Conservation (phyloP, 2,888 invertebrate species). For the Sylvicola cinctus region DNA sequence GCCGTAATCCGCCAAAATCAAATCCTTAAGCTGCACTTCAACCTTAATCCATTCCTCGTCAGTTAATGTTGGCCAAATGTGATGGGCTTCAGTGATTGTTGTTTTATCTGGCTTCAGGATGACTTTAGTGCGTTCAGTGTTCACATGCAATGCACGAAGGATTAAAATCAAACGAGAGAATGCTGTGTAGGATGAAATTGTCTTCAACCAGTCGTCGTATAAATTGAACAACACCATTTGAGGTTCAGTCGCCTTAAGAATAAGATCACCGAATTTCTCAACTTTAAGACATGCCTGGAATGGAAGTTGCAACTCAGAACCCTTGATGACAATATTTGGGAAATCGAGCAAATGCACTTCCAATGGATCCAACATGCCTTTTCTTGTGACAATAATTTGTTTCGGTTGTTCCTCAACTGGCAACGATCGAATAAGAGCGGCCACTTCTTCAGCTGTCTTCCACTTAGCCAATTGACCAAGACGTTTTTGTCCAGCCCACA, state of each 20-base stretch:
- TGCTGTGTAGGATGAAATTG: slow-evolving; percentile 97
- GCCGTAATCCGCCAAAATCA: slow-evolving; percentile 97
- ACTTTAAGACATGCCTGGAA: slow-evolving; percentile 98
- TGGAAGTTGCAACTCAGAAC: slow-evolving; percentile 92
- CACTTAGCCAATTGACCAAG: slow-evolving; percentile 97
- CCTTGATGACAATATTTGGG: slow-evolving; percentile 99
- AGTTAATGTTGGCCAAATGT: slow-evolving; percentile 95
- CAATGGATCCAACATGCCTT: slow-evolving; percentile 99
- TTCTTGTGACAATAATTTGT: slow-evolving; percentile 98
- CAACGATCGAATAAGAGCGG: slow-evolving; percentile 91
- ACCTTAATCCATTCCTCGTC: slow-evolving; percentile 99
- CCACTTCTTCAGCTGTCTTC: slow-evolving; percentile 99
- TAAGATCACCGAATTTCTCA: slow-evolving; percentile 98
- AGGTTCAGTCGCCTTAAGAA: slow-evolving; percentile 96
- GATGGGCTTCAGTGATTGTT: slow-evolving; percentile 96
- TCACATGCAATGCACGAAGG: slow-evolving; percentile 89
- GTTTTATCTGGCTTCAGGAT: slow-evolving; percentile 98
- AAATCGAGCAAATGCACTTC: slow-evolving; percentile 99
- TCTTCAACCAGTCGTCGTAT: slow-evolving; percentile 99
- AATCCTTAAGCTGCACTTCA: slow-evolving; percentile 93
- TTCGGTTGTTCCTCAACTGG: slow-evolving; percentile 99
- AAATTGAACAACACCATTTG: slow-evolving; percentile 99
- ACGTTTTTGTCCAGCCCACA: slow-evolving; percentile 99
- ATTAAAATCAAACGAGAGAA: slow-evolving; percentile 95
- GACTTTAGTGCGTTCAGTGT: slow-evolving; percentile 97